Evolutionary conservation across 2,888 invertebrate genomes (phyloP).

Genomic region (Zhengitettix transpicula): DNA sequence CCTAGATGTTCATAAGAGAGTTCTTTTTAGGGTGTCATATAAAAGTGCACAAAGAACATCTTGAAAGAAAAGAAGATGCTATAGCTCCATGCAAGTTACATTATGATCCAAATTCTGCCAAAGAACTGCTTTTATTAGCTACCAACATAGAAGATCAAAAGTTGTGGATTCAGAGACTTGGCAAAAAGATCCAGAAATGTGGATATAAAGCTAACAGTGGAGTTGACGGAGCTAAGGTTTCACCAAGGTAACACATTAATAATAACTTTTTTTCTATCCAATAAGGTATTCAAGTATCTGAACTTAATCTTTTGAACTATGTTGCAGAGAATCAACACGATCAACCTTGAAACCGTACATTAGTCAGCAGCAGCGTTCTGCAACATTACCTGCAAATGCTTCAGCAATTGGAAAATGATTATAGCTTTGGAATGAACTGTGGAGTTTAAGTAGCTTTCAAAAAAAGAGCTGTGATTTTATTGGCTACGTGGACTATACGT

Average conservation of each 20-base stretch:
- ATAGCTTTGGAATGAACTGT: not conserved
- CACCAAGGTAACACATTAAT: conserved; percentile 46
- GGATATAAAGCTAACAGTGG: conserved; percentile 70
- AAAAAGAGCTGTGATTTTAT: not conserved
- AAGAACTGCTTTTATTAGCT: conserved; percentile 84
- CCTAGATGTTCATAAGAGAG: not conserved
- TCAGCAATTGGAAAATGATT: conserved; percentile 11
- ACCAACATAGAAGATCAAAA: conserved; percentile 74
- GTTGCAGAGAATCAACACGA: conserved; percentile 58
- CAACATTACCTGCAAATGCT: conserved; percentile 50
- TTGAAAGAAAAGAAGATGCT: conserved; percentile 60
- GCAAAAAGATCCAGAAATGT: conserved; percentile 82
- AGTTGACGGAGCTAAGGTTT: conserved; percentile 50
- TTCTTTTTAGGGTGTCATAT: conserved; percentile 65
- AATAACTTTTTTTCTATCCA: not conserved
- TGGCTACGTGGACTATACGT: too few species aligned
- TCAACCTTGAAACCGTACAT: conserved; percentile 57
- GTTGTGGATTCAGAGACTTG: conserved; percentile 80
- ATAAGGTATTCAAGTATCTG: not conserved
- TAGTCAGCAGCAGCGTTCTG: conserved; percentile 61
- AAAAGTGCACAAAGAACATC: conserved; percentile 96
- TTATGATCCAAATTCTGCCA: conserved; percentile 83
- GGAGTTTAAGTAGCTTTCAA: not conserved
- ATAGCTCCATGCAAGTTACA: conserved; percentile 93
- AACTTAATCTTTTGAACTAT: conserved; percentile 2